phyloP scores from a whole-genome alignment of 2,888 invertebrate genomes.

The Drosophila anomalata region DNA sequence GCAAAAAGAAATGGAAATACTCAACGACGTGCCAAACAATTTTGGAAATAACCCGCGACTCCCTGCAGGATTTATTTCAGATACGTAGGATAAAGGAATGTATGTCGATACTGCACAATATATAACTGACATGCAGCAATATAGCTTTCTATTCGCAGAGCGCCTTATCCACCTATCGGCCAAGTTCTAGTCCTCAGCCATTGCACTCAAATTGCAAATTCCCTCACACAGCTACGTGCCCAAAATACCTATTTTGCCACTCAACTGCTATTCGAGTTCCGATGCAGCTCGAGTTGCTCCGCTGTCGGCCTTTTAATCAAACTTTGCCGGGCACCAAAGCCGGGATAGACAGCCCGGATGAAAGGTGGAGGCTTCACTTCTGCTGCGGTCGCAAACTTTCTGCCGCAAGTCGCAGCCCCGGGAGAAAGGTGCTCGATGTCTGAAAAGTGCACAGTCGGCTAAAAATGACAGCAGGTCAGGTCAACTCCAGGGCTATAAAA shows the following conservation, averaged over 20 bases:
- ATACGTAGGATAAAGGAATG: neutral
- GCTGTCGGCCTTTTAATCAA: constrained; percentile 48
- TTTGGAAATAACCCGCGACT: neutral
- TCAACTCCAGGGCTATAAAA: constrained; percentile 1
- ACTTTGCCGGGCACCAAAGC: constrained; percentile 20
- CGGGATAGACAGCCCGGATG: constrained; percentile 1
- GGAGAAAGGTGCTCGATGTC: constrained; percentile 17
- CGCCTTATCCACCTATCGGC: neutral
- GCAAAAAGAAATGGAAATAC: neutral
- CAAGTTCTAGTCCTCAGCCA: neutral
- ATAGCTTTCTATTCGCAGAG: neutral
- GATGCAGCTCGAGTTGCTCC: constrained; percentile 18
- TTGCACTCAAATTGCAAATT: constrained; percentile 16
- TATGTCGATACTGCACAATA: constrained; percentile 1
- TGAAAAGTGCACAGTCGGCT: constrained; percentile 22
- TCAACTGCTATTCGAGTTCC: constrained; percentile 14
- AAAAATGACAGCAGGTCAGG: constrained; percentile 28
- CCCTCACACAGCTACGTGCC: constrained; percentile 24
- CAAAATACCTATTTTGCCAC: constrained; percentile 29
- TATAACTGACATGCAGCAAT: neutral
- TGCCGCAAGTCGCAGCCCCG: constrained; percentile 25
- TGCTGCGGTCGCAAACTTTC: constrained; percentile 30
- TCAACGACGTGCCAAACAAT: neutral
- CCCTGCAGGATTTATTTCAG: neutral
- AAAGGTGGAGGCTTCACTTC: constrained; percentile 25